Evolutionary conservation across 2,888 invertebrate genomes (phyloP).

Genomic region (Oxytorus armatus): DNA sequence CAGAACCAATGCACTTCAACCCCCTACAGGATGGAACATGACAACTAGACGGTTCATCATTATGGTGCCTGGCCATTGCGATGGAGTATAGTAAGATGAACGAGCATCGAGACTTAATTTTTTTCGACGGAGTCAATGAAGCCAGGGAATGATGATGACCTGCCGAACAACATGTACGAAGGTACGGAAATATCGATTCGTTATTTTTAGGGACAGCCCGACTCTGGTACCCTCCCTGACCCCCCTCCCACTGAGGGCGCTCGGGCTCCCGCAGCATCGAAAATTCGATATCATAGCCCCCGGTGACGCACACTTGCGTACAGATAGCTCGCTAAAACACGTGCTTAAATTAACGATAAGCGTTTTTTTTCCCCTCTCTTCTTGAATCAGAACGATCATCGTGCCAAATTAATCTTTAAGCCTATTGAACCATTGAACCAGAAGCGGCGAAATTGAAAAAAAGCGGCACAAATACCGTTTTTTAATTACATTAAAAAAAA

Average conservation of each 20-base stretch:
- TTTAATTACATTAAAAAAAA: too few species aligned
- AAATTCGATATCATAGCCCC: slow-evolving; percentile 72
- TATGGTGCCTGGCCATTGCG: too few species aligned
- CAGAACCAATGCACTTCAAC: too few species aligned
- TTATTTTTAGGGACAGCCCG: slow-evolving; percentile 80
- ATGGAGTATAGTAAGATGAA: too few species aligned
- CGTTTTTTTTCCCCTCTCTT: slow-evolving; percentile 9
- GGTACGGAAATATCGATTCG: slow-evolving; percentile 78
- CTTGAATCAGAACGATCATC: too few species aligned
- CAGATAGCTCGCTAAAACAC: background rate
- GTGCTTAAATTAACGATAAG: slow-evolving; percentile 9
- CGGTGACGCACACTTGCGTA: slow-evolving; percentile 50
- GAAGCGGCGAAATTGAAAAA: too few species aligned
- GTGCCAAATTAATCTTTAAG: too few species aligned
- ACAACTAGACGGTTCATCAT: too few species aligned
- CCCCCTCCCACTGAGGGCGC: slow-evolving; percentile 62
- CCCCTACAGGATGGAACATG: too few species aligned
- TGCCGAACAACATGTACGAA: slow-evolving; percentile 76
- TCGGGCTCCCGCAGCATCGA: slow-evolving; percentile 69
- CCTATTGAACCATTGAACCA: too few species aligned
- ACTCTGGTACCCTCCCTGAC: slow-evolving; percentile 73
- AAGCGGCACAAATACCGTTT: too few species aligned
- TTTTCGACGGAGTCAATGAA: slow-evolving; percentile 21
- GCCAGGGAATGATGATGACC: slow-evolving; percentile 68
- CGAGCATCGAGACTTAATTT: background rate